phyloP scores from a whole-genome alignment of 2,113 vertebrate genomes.

The Odontesthes bonariensis region DNA sequence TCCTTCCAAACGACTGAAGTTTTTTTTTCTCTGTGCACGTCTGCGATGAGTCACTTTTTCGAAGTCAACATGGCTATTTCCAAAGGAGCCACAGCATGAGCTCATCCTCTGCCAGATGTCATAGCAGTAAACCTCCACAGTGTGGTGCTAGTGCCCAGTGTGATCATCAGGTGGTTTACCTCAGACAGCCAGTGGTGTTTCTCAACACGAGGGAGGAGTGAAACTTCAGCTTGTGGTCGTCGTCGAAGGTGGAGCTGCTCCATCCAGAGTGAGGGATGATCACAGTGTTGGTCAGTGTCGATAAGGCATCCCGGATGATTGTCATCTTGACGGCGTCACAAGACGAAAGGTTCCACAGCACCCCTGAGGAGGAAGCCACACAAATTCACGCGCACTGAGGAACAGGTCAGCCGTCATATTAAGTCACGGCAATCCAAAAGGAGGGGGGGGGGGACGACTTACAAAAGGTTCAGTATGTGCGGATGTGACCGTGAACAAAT shows the following conservation, averaged over 20 bases:
- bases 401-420: slow-evolving; percentile 61
- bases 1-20: too few relatives aligned
- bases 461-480: slow-evolving; percentile 32
- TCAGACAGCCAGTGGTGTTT: slow-evolving; percentile 95
- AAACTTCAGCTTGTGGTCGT: slow-evolving; percentile 98
- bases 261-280: slow-evolving; percentile 98
- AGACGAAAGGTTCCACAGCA: slow-evolving; percentile 98
- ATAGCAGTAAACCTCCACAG: slow-evolving; percentile 51
- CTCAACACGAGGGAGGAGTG: slow-evolving; percentile 95
- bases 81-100: neutral
- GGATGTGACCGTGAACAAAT: neutral
- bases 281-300: slow-evolving; percentile 94
- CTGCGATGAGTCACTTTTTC: too few relatives aligned
- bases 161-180: slow-evolving; percentile 82
- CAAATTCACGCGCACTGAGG: slow-evolving; percentile 9
- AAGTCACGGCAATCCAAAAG: slow-evolving; percentile 30
- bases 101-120: slow-evolving; percentile 13
- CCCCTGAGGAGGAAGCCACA: slow-evolving; percentile 80
- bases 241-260: slow-evolving; percentile 94
- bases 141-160: slow-evolving; percentile 54
- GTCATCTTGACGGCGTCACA: slow-evolving; percentile 98
- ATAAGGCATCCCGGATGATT: slow-evolving; percentile 96
- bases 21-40: too few relatives aligned
- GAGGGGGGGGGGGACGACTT: too few relatives aligned
- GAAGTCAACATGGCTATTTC: too few relatives aligned